Conservation (phyloP, 2,113 vertebrate genomes). For the Scalopus aquaticus region DNA sequence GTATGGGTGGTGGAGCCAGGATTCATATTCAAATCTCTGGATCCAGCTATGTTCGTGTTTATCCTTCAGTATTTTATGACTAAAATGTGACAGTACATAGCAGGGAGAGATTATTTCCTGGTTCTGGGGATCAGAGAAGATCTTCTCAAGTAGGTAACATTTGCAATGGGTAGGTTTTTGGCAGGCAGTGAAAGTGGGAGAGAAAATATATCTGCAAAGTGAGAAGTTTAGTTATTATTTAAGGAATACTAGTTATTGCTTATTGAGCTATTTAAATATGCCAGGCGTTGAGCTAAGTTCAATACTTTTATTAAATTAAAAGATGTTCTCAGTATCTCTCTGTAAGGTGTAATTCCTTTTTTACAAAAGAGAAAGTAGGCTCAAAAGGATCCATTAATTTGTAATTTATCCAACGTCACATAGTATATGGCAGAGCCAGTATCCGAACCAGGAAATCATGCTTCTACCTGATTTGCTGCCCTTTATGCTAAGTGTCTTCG, state of each 20-base stretch:
- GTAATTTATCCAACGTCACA: not conserved
- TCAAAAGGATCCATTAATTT: no score
- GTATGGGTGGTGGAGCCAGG: not conserved
- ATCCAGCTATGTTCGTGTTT: slow-evolving; percentile 16
- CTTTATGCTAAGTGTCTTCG: not conserved
- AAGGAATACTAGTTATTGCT: slow-evolving; percentile 21
- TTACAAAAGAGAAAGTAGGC: slow-evolving; percentile 16
- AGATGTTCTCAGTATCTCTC: not conserved
- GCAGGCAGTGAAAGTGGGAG: not conserved
- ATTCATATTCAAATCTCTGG: not conserved
- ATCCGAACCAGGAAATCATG: not conserved
- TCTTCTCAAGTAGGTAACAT: not conserved
- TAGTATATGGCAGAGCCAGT: not conserved
- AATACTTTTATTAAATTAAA: slow-evolving; percentile 42
- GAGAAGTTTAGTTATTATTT: not conserved
- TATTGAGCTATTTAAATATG: slow-evolving; percentile 10
- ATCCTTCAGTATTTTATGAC: not conserved
- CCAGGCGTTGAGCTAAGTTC: not conserved
- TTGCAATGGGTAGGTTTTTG: slow-evolving; percentile 3
- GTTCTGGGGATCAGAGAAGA: slow-evolving; percentile 27
- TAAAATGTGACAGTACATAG: slow-evolving; percentile 21
- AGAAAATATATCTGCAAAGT: slow-evolving; percentile 19
- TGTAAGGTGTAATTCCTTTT: not conserved
- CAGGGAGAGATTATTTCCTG: not conserved
- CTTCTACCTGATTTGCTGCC: not conserved